Conservation (phyloP, 1,140 invertebrate species). For the Venturia canescens region DNA sequence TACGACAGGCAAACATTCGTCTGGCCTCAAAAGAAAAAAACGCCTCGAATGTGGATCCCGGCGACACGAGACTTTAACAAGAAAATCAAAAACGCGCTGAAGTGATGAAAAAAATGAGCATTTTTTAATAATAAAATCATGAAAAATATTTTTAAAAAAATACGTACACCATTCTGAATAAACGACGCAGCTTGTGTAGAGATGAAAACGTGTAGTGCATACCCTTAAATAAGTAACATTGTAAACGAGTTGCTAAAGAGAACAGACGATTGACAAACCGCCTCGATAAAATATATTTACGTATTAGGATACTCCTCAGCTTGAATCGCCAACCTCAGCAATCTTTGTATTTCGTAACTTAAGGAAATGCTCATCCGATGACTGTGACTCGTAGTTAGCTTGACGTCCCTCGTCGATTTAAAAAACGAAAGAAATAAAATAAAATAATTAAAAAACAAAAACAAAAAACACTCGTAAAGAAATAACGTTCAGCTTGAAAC, state of each 20-base stretch:
- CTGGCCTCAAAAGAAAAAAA: too few relatives aligned
- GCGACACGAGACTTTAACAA: too few relatives aligned
- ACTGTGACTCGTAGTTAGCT: slow-evolving; percentile 66
- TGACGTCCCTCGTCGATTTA: slow-evolving; percentile 42
- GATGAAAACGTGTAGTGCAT: background rate
- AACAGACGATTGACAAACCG: background rate
- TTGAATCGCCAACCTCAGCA: slow-evolving; percentile 11
- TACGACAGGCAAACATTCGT: too few relatives aligned
- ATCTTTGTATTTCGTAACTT: slow-evolving; percentile 9
- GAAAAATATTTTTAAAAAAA: slow-evolving; percentile 38
- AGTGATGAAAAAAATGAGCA: background rate
- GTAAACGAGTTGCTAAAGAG: background rate
- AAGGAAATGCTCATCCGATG: slow-evolving; percentile 64
- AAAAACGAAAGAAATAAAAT: too few relatives aligned
- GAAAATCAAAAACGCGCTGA: too few relatives aligned
- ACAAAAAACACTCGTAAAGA: slow-evolving; percentile 16
- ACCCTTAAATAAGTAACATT: slow-evolving; percentile 27
- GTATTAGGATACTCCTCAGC: background rate
- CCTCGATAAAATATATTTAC: background rate
- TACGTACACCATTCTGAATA: too few relatives aligned
- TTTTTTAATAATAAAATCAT: slow-evolving; percentile 8
- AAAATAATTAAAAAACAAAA: slow-evolving; percentile 30
- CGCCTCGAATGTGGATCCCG: too few relatives aligned
- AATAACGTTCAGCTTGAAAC: slow-evolving; percentile 18
- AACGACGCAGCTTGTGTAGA: background rate